These are phyloP conservation scores for Sinotaia quadrata DNA, from an alignment of 2,888 invertebrate species.

Conservation along the genomic window DNA sequence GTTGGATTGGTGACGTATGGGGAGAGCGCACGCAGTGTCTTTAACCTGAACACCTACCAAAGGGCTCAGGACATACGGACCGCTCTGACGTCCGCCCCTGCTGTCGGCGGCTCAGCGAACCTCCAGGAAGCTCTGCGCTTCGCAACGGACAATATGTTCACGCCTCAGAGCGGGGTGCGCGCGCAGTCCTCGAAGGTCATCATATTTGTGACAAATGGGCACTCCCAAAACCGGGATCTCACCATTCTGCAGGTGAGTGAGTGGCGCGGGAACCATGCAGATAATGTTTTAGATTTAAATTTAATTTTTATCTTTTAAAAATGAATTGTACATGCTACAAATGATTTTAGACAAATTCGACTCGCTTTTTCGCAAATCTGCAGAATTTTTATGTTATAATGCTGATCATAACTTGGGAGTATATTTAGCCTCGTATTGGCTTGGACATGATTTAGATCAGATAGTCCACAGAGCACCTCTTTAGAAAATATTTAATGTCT, in stretches of 20 bases:
- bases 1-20: constrained; percentile 56
- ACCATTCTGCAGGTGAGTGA: constrained; percentile 45
- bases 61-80: constrained; percentile 41
- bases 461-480: too few species aligned
- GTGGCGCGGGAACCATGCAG: too few species aligned
- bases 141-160: constrained; percentile 53
- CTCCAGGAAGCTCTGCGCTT: constrained; percentile 53
- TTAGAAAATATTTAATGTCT: too few species aligned
- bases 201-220: constrained; percentile 51
- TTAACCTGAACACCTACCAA: constrained; percentile 52
- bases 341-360: too few species aligned
- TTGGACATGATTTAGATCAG: too few species aligned
- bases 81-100: constrained; percentile 50
- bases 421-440: too few species aligned
- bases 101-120: constrained; percentile 47
- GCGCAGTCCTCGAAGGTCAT: constrained; percentile 48
- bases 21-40: constrained; percentile 48
- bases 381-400: neutral
- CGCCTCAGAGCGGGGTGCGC: constrained; percentile 53
- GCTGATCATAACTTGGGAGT: neutral
- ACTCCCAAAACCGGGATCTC: constrained; percentile 48
- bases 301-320: too few species aligned
- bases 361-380: too few species aligned
- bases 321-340: too few species aligned
- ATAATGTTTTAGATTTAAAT: too few species aligned